These are phyloP conservation scores for Phoebastria nigripes DNA, from an alignment of 2,797 vertebrate species.

Conservation along the genomic window DNA sequence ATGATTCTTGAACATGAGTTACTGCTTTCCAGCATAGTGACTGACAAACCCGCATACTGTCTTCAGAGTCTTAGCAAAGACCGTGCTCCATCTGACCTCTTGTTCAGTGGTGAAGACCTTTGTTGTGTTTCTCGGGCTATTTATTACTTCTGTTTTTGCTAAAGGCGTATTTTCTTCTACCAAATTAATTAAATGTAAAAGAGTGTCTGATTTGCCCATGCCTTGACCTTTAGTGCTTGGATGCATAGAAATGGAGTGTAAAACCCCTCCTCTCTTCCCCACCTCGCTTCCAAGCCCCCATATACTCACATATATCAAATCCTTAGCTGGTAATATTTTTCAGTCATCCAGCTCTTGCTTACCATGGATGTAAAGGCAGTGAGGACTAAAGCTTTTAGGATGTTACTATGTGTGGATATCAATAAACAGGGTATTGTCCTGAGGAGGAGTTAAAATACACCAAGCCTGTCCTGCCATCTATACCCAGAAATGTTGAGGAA, in stretches of 20 bases:
- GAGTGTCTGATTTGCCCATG: neutral
- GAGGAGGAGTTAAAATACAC: neutral
- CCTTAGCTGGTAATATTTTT: neutral
- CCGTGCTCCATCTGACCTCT: neutral
- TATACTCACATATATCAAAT: neutral
- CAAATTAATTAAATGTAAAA: neutral
- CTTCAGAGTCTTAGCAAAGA: neutral
- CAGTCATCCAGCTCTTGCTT: neutral
- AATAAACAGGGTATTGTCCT: neutral
- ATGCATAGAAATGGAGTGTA: neutral
- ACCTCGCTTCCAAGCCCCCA: fast-evolving
- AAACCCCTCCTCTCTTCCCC: neutral
- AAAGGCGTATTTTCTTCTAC: neutral
- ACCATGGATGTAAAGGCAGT: neutral
- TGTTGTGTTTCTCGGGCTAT: neutral
- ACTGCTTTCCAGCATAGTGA: neutral
- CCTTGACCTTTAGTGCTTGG: neutral
- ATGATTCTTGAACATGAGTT: neutral
- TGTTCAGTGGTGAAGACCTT: neutral
- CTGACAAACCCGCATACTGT: neutral
- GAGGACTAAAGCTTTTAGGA: neutral
- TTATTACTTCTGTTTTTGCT: neutral
- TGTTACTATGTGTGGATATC: neutral
- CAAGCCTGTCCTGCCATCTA: neutral
- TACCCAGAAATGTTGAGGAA: neutral